These are phyloP conservation scores for Thymelicus acteon DNA, from an alignment of 2,888 invertebrate species.

Conservation along the genomic window DNA sequence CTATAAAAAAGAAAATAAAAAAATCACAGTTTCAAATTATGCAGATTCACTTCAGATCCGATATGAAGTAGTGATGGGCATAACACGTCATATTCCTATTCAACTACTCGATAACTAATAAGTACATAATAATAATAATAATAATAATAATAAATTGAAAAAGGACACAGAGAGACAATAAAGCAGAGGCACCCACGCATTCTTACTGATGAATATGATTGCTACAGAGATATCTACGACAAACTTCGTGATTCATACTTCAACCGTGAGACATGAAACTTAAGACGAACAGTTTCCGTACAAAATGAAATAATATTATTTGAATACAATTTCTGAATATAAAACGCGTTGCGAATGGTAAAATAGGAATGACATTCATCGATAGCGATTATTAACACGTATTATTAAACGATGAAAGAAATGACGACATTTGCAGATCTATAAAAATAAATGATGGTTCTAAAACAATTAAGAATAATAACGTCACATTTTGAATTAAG, in stretches of 20 bases:
- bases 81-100: conserved; percentile 67
- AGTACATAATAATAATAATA: conserved; percentile 75
- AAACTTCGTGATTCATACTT: conserved; percentile 36
- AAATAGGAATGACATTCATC: not conserved
- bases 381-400: not conserved
- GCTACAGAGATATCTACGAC: conserved; percentile 48
- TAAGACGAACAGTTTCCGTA: conserved; percentile 46
- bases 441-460: not conserved
- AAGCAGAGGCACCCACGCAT: conserved; percentile 77
- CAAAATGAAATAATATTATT: not conserved
- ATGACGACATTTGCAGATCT: not conserved
- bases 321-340: not conserved
- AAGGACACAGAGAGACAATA: conserved; percentile 80
- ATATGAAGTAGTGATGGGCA: conserved; percentile 73
- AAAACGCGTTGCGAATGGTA: not conserved
- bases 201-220: conserved; percentile 66
- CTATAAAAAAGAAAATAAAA: conserved; percentile 80
- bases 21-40: conserved; percentile 85
- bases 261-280: conserved; percentile 42
- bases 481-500: not conserved
- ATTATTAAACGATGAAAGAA: not conserved
- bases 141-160: conserved; percentile 63
- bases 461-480: conserved; percentile 1
- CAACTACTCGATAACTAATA: conserved; percentile 74
- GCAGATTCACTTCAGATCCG: conserved; percentile 82